These are phyloP conservation scores for Petroica traversi DNA, from an alignment of 2,113 vertebrate species.

Conservation along the genomic window DNA sequence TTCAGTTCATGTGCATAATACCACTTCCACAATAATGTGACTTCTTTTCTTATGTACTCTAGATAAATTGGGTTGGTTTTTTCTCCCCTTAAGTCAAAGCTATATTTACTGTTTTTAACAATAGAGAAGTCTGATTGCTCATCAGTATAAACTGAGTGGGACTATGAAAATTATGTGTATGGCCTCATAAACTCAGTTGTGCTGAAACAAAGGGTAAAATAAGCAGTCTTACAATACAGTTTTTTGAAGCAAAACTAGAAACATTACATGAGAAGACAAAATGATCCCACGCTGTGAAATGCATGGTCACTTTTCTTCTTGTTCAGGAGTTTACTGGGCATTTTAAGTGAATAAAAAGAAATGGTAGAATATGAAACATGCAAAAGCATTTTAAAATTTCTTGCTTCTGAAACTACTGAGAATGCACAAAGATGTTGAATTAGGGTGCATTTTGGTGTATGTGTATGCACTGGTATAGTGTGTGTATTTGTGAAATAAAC, in stretches of 20 bases:
- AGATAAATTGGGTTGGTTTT: neutral
- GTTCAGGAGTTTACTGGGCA: neutral
- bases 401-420: neutral
- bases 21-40: neutral
- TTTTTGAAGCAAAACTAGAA: neutral
- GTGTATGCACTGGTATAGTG: neutral
- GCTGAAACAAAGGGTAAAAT: neutral
- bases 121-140: neutral
- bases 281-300: neutral
- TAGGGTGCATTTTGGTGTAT: neutral
- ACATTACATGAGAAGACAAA: neutral
- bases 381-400: neutral
- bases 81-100: neutral
- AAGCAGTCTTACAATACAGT: neutral
- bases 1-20: neutral
- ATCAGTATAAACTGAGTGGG: neutral
- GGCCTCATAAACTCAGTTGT: neutral
- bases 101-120: neutral
- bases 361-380: neutral
- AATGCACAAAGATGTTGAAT: neutral
- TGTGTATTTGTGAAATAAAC: neutral
- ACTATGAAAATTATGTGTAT: neutral
- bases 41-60: neutral
- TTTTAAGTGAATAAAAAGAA: neutral
- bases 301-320: neutral